Conservation (phyloP, 2,888 invertebrate genomes). For the Nomada ferruginata region DNA sequence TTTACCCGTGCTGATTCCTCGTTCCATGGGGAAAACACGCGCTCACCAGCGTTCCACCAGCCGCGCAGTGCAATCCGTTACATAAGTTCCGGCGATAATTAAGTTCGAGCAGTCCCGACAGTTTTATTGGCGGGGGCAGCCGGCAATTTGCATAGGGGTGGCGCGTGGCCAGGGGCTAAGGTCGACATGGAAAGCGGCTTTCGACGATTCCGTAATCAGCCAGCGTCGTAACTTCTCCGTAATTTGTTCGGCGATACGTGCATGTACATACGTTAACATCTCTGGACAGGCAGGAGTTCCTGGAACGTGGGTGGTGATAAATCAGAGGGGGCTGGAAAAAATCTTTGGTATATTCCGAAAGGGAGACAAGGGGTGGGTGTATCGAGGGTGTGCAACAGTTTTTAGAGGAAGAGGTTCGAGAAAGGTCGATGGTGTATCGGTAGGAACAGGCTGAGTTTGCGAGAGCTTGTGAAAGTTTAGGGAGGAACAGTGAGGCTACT, state of each 20-base stretch:
- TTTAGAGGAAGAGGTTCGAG: too few species aligned
- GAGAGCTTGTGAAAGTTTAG: neutral
- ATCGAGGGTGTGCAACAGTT: too few species aligned
- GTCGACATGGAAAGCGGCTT: slow-evolving; percentile 24
- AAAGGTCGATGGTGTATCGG: too few species aligned
- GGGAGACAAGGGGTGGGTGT: too few species aligned
- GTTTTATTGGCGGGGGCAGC: slow-evolving; percentile 60
- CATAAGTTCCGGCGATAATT: slow-evolving; percentile 64
- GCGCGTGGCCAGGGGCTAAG: slow-evolving; percentile 47
- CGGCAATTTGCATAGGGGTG: slow-evolving; percentile 62
- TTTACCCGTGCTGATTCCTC: slow-evolving; percentile 52
- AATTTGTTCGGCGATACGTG: slow-evolving; percentile 13
- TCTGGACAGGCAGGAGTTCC: too few species aligned
- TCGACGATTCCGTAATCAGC: slow-evolving; percentile 15
- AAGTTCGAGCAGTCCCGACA: slow-evolving; percentile 63
- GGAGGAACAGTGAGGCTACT: slow-evolving; percentile 21
- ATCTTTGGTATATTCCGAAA: too few species aligned
- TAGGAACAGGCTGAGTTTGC: too few species aligned
- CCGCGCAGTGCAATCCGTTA: slow-evolving; percentile 51
- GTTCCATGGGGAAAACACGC: slow-evolving; percentile 17
- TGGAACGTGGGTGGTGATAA: too few species aligned
- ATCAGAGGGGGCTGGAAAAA: too few species aligned
- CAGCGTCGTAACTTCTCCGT: neutral
- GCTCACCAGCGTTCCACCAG: slow-evolving; percentile 17
- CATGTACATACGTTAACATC: neutral